Conservation (phyloP, 2,113 vertebrate genomes). For the Tichodroma muraria region DNA sequence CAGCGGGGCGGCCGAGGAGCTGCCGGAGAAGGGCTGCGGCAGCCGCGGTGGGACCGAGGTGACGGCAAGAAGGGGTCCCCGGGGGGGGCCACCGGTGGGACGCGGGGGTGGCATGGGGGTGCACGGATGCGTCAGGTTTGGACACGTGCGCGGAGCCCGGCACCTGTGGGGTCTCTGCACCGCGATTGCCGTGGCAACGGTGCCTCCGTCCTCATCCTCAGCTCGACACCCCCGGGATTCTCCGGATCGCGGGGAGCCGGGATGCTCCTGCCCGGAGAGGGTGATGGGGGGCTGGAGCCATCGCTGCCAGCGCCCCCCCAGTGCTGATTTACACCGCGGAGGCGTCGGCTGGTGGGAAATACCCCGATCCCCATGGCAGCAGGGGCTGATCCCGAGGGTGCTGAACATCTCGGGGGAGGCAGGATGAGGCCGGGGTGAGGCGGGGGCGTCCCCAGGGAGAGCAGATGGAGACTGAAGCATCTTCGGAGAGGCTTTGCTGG, state of each 20-base stretch:
- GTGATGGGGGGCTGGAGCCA: not conserved
- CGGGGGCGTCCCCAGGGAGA: not conserved
- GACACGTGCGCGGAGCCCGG: not conserved
- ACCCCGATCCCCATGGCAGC: not conserved
- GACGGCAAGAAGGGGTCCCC: not conserved
- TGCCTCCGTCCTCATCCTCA: conserved; percentile 10
- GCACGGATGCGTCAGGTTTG: not conserved
- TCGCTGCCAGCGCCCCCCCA: not conserved
- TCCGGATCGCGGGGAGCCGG: not conserved
- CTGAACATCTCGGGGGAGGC: not conserved
- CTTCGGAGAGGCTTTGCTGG: not conserved
- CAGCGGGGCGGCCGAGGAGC: conserved; percentile 20
- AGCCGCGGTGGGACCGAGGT: conserved; percentile 72
- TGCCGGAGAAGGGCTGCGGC: conserved; percentile 50
- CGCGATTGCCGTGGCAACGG: conserved; percentile 3
- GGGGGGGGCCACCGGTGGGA: not conserved
- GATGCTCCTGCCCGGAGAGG: not conserved
- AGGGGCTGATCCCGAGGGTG: not conserved
- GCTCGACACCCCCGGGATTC: not conserved
- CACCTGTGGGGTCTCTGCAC: not conserved
- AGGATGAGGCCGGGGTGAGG: not conserved
- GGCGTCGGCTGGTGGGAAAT: not conserved
- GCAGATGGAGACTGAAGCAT: not conserved
- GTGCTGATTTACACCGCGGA: not conserved
- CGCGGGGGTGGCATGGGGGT: not conserved